Evolutionary conservation across 2,113 vertebrate species (phyloP).

Genomic region (Sarotherodon lohbergeri): DNA sequence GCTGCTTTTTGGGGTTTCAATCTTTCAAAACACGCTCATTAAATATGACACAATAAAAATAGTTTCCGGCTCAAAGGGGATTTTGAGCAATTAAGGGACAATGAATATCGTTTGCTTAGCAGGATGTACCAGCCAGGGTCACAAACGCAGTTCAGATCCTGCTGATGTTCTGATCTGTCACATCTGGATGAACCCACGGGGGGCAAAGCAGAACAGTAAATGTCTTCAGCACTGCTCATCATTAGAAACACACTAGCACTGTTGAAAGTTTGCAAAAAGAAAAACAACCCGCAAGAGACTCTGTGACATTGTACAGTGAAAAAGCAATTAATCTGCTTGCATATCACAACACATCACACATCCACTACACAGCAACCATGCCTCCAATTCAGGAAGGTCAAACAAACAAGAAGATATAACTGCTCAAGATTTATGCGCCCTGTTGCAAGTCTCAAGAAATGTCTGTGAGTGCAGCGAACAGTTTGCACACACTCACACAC

Average conservation of each 20-base stretch:
- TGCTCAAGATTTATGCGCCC: neutral
- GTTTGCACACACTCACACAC: neutral
- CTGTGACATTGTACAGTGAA: neutral
- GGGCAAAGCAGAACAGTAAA: neutral
- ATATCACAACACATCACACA: neutral
- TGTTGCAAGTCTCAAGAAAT: neutral
- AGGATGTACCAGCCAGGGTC: neutral
- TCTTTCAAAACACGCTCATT: slow-evolving; percentile 58
- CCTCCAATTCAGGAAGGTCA: neutral
- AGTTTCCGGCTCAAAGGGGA: slow-evolving; percentile 8
- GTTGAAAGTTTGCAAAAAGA: neutral
- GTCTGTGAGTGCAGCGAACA: neutral
- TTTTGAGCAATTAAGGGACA: slow-evolving; percentile 11
- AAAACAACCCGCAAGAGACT: neutral
- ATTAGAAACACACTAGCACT: neutral
- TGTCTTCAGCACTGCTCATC: neutral
- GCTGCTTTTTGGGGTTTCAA: slow-evolving; percentile 34
- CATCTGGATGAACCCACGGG: neutral
- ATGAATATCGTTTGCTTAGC: slow-evolving; percentile 17
- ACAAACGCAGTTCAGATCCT: neutral
- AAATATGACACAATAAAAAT: slow-evolving; percentile 56
- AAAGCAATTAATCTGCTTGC: neutral
- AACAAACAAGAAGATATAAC: neutral
- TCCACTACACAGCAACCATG: neutral
- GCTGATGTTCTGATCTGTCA: neutral